These are phyloP conservation scores for Zaprionus kolodkinae DNA, from an alignment of 1,140 invertebrate species.

Conservation along the genomic window DNA sequence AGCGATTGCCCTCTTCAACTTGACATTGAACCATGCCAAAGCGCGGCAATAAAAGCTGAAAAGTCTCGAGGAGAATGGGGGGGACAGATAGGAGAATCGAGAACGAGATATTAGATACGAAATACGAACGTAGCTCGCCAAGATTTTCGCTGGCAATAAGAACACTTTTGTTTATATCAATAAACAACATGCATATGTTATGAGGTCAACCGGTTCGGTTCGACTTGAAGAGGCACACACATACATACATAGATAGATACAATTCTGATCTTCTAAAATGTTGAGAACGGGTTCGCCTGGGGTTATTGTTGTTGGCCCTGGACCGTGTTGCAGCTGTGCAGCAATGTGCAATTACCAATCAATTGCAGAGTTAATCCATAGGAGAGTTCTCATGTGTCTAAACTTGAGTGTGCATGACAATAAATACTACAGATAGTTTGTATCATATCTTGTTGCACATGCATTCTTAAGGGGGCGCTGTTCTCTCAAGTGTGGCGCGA, in stretches of 20 bases:
- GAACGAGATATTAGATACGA: conserved; percentile 14
- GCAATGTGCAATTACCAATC: conserved; percentile 31
- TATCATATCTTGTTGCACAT: background rate
- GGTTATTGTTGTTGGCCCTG: background rate
- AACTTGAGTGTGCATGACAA: background rate
- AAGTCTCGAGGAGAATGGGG: too few relatives aligned
- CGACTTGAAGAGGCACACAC: conserved; percentile 37
- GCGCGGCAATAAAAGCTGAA: background rate
- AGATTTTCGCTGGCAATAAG: conserved; percentile 49
- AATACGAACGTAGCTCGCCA: background rate
- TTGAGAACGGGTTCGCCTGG: background rate
- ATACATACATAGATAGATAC: background rate
- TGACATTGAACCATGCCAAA: conserved; percentile 65
- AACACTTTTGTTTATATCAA: conserved; percentile 65
- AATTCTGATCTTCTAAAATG: background rate
- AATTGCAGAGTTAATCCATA: conserved; percentile 1
- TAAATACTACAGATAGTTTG: background rate
- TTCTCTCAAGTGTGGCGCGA: conserved; percentile 9
- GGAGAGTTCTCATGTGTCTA: conserved; percentile 21
- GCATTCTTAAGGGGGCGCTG: background rate
- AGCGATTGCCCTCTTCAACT: conserved; percentile 29
- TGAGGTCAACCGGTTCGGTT: conserved; percentile 76
- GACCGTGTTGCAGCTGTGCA: conserved; percentile 25
- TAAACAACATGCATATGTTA: conserved; percentile 64
- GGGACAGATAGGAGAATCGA: background rate